Conservation (phyloP, 2,888 invertebrate species). For the Dolichopus griseipennis region DNA sequence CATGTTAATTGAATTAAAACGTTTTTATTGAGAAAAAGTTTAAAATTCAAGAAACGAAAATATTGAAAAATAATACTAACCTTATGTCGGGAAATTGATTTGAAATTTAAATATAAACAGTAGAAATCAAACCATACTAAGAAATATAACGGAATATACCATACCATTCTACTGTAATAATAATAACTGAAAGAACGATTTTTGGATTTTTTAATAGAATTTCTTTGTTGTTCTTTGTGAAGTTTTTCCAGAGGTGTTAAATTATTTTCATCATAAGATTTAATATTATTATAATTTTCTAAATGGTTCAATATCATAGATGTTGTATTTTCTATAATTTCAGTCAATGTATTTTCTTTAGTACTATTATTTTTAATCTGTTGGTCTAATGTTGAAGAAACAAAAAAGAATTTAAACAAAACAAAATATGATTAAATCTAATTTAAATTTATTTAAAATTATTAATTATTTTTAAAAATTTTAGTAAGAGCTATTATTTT, state of each 20-base stretch:
- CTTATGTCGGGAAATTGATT: background rate
- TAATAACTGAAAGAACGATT: background rate
- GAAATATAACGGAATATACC: background rate
- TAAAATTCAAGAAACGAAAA: too few species aligned
- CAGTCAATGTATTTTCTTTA: too few species aligned
- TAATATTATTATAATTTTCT: background rate
- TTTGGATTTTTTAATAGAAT: background rate
- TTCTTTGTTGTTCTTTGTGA: background rate
- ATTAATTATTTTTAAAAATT: too few species aligned
- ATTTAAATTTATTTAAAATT: too few species aligned
- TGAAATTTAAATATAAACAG: background rate
- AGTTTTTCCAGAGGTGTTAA: background rate
- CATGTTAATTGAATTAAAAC: background rate
- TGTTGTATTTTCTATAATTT: background rate
- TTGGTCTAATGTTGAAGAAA: too few species aligned
- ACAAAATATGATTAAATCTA: too few species aligned
- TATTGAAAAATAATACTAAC: background rate
- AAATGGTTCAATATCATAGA: background rate
- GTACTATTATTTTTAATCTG: too few species aligned
- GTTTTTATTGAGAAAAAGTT: too few species aligned
- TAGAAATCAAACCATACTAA: background rate
- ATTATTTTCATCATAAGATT: background rate
- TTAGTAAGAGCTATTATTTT: too few species aligned
- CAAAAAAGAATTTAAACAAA: too few species aligned
- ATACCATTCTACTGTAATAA: background rate